These are phyloP conservation scores for Salvelinus namaycush DNA, from an alignment of 2,113 vertebrate genomes.

Conservation along the genomic window DNA sequence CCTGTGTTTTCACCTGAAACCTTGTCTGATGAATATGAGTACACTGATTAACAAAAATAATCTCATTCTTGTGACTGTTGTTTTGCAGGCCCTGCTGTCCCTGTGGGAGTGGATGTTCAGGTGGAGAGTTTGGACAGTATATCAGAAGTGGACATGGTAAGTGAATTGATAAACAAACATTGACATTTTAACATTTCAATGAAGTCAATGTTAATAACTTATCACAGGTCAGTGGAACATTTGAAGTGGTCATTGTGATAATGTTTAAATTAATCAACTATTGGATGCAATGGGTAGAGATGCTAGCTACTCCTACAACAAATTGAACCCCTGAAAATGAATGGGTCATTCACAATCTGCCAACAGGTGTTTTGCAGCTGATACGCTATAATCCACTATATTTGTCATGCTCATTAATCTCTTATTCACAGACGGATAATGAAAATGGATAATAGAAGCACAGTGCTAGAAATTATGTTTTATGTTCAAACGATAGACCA, in stretches of 20 bases:
- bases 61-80: background rate
- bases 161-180: slow-evolving; percentile 23
- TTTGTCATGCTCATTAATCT: background rate
- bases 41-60: background rate
- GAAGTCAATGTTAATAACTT: too few relatives aligned
- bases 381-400: background rate
- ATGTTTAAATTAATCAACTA: background rate
- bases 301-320: background rate
- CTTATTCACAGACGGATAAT: slow-evolving; percentile 22
- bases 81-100: slow-evolving; percentile 87
- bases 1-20: background rate
- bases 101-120: slow-evolving; percentile 93
- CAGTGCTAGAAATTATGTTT: slow-evolving; percentile 16
- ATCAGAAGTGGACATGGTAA: slow-evolving; percentile 96
- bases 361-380: too few relatives aligned
- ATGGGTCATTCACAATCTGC: too few relatives aligned
- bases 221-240: background rate
- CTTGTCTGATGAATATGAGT: background rate
- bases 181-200: background rate
- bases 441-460: slow-evolving; percentile 23
- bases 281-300: background rate
- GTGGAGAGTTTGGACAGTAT: slow-evolving; percentile 96
- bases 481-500: slow-evolving; percentile 28
- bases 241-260: background rate
- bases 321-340: too few relatives aligned